A percentile compares a stretch with the other conserved stretches of the same genome.
Evolutionary conservation across 2,797 vertebrate species (phyloP).

Genomic region (Gymnothorax javanicus): DNA sequence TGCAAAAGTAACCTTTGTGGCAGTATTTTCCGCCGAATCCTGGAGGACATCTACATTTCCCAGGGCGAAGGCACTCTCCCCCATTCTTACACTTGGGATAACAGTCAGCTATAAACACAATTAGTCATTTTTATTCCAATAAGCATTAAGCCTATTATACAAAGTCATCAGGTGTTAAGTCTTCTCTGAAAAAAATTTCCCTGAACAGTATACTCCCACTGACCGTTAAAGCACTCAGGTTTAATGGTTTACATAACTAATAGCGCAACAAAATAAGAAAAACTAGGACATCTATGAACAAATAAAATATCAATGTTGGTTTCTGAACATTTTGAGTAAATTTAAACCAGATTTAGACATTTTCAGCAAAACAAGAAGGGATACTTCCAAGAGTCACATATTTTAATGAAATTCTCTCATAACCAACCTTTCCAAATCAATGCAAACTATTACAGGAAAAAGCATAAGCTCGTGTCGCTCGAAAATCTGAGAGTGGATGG

Average conservation of each 20-base stretch:
- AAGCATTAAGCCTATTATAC: not conserved
- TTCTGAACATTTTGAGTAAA: too few relatives aligned
- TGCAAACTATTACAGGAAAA: not conserved
- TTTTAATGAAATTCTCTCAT: not conserved
- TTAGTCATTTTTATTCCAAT: not conserved
- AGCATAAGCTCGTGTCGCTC: not conserved
- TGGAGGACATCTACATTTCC: constrained; percentile 82
- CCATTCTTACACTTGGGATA: constrained; percentile 88
- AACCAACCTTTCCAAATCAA: not conserved
- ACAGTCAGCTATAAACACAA: constrained; percentile 74
- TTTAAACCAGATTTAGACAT: too few relatives aligned
- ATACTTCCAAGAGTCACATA: not conserved
- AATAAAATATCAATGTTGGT: too few relatives aligned
- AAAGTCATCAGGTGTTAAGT: not conserved
- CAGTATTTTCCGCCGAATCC: constrained; percentile 83
- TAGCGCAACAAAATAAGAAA: too few relatives aligned
- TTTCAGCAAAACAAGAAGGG: not conserved
- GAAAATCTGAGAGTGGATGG: not conserved
- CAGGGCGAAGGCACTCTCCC: constrained; percentile 81
- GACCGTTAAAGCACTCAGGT: not conserved
- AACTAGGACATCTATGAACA: too few relatives aligned
- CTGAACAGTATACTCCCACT: not conserved
- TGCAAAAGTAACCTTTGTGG: constrained; percentile 74
- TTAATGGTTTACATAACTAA: not conserved
- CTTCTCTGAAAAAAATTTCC: not conserved